Conservation (phyloP, 1,140 invertebrate genomes). For the Drosophila melanica region DNA sequence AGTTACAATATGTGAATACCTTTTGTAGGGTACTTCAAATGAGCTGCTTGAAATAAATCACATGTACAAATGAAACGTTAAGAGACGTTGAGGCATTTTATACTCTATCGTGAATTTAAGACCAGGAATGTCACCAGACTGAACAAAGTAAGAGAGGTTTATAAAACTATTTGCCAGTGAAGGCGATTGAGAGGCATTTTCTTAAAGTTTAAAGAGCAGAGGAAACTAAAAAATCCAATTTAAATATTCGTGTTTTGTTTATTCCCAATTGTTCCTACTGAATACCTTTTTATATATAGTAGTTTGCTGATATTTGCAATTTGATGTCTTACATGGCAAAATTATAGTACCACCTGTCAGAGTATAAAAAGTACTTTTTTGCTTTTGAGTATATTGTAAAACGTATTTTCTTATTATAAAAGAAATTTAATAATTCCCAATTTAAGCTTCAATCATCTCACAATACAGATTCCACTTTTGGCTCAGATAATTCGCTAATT, state of each 20-base stretch:
- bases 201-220: neutral
- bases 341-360: too few species aligned
- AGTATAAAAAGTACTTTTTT: too few species aligned
- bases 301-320: too few species aligned
- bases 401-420: neutral
- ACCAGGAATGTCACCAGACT: conserved; percentile 22
- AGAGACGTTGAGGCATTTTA: conserved; percentile 13
- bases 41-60: conserved; percentile 45
- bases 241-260: too few species aligned
- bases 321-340: too few species aligned
- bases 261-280: too few species aligned
- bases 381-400: too few species aligned
- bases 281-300: too few species aligned
- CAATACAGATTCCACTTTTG: neutral
- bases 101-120: conserved; percentile 12
- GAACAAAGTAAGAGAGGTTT: conserved; percentile 6
- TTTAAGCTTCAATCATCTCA: neutral
- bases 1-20: neutral
- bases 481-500: neutral
- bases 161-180: conserved; percentile 9
- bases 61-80: conserved; percentile 47
- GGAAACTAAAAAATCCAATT: too few species aligned
- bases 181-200: neutral
- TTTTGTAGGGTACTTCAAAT: conserved; percentile 2
- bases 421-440: neutral